These are phyloP conservation scores for Drosophila imparisetae DNA, from an alignment of 2,888 invertebrate species.

Conservation along the genomic window DNA sequence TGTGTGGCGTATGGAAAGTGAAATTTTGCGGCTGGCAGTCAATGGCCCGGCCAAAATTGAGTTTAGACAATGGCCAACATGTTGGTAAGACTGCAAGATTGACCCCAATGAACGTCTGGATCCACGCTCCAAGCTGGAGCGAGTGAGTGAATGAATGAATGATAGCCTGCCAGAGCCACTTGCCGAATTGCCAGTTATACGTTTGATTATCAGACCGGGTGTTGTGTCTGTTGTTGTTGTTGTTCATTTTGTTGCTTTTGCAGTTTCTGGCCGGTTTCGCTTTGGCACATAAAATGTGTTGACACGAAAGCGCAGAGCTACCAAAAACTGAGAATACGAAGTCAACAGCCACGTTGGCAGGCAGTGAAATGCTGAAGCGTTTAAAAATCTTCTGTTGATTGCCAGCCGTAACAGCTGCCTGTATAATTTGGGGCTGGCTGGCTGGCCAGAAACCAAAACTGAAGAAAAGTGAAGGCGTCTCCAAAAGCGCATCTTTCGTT, in stretches of 20 bases:
- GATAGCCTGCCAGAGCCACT: constrained; percentile 59
- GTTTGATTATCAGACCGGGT: constrained; percentile 53
- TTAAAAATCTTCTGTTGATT: constrained; percentile 63
- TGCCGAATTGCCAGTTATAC: constrained; percentile 51
- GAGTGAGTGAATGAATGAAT: constrained; percentile 57
- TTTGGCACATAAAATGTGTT: constrained; percentile 68
- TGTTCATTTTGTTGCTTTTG: constrained; percentile 12
- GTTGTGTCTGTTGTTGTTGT: constrained; percentile 13
- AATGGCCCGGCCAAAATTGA: constrained; percentile 36
- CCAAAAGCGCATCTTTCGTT: constrained; percentile 57
- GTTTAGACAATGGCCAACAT: constrained; percentile 35
- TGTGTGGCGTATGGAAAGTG: constrained; percentile 60
- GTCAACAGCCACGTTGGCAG: constrained; percentile 14
- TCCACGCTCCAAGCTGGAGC: neutral
- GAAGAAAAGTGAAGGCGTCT: constrained; percentile 74
- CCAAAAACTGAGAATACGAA: constrained; percentile 42
- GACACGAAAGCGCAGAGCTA: constrained; percentile 62
- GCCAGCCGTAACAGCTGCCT: constrained; percentile 65
- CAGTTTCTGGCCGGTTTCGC: constrained; percentile 28
- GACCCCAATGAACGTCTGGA: constrained; percentile 49
- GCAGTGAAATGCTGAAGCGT: constrained; percentile 53
- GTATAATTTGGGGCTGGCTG: constrained; percentile 56
- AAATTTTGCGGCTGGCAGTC: constrained; percentile 53
- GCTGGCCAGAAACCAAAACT: constrained; percentile 16
- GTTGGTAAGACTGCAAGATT: constrained; percentile 34